Conservation (phyloP, 2,888 invertebrate genomes). For the Trichacis sp. region DNA sequence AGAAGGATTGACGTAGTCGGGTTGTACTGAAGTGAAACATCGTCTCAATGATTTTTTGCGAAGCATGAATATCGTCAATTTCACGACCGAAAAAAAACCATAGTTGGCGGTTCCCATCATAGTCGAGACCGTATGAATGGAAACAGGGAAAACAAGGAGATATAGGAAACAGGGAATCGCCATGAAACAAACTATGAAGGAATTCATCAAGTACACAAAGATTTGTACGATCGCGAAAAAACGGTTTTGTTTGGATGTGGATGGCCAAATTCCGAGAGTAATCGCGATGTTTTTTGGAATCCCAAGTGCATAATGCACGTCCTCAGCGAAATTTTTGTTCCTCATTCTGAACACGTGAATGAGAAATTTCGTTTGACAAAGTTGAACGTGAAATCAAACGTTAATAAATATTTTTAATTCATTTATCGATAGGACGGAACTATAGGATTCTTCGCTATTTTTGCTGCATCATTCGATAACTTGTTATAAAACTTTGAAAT, state of each 20-base stretch:
- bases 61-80: constrained; percentile 45
- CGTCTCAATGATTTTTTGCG: constrained; percentile 32
- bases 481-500: too few species aligned
- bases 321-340: not conserved
- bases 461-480: too few species aligned
- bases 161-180: constrained; percentile 50
- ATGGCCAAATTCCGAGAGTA: constrained; percentile 27
- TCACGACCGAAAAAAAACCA: constrained; percentile 50
- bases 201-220: constrained; percentile 20
- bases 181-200: constrained; percentile 50
- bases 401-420: too few species aligned
- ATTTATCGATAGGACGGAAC: too few species aligned
- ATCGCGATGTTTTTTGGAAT: constrained; percentile 1
- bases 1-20: constrained; percentile 50
- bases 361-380: too few species aligned
- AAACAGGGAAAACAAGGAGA: constrained; percentile 45
- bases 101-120: constrained; percentile 54
- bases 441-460: too few species aligned
- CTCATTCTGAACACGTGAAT: too few species aligned
- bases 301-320: not conserved
- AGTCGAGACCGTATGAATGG: constrained; percentile 42
- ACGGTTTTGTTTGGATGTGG: too few species aligned
- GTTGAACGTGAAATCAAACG: too few species aligned
- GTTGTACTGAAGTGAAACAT: constrained; percentile 45
- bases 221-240: not conserved